Percentiles rank a stretch among this genome's conserved stretches.
phyloP scores from a whole-genome alignment of 2,113 vertebrate genomes.

The Columba livia region DNA sequence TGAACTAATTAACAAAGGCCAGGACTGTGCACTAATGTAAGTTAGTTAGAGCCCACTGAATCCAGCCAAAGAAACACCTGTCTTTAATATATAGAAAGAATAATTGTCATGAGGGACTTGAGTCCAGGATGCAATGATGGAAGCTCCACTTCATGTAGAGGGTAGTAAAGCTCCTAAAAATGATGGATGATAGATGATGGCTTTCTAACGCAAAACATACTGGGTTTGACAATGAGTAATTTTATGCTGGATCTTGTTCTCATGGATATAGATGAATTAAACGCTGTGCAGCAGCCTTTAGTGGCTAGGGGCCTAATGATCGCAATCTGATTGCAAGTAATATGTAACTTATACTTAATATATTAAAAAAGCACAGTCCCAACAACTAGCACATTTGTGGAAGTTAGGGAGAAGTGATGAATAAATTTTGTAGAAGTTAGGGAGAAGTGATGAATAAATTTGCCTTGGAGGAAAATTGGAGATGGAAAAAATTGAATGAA shows the following conservation, averaged over 20 bases:
- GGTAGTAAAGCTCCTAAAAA: constrained; percentile 44
- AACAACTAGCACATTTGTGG: background rate
- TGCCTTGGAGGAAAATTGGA: background rate
- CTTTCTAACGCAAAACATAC: constrained; percentile 59
- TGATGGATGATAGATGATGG: constrained; percentile 55
- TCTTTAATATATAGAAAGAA: constrained; percentile 55
- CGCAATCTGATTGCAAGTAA: constrained; percentile 11
- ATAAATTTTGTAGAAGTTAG: background rate
- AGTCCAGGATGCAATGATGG: constrained; percentile 31
- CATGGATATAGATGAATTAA: constrained; percentile 38
- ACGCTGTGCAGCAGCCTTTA: background rate
- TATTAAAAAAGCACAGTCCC: background rate
- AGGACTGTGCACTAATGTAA: background rate
- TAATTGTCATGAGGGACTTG: constrained; percentile 48
- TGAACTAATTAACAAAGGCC: background rate
- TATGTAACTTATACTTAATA: constrained; percentile 15
- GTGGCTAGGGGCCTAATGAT: background rate
- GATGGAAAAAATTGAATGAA: constrained; percentile 28
- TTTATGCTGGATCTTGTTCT: constrained; percentile 37
- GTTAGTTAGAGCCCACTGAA: constrained; percentile 23
- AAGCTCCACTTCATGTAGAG: constrained; percentile 32
- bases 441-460: constrained; percentile 42
- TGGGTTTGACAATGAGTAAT: constrained; percentile 53
- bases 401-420: constrained; percentile 15
- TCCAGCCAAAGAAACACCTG: constrained; percentile 57